A percentile compares a stretch with the other conserved stretches of the same genome.
These are phyloP conservation scores for Cathartes aura DNA, from an alignment of 2,113 vertebrate genomes.

Conservation along the genomic window DNA sequence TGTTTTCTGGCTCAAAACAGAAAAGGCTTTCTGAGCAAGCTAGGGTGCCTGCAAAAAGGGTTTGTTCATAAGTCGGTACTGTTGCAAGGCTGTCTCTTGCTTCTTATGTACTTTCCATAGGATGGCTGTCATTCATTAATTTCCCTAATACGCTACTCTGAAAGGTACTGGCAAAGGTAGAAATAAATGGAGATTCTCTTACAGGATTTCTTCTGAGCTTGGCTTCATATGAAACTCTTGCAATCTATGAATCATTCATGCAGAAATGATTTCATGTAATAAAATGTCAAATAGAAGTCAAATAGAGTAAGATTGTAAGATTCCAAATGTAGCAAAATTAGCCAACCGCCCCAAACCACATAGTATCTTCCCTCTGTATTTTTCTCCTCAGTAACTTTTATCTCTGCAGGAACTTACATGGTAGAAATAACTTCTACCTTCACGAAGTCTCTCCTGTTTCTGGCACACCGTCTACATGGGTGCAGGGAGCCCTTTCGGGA, in stretches of 20 bases:
- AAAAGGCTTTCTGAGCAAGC: background rate
- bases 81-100: background rate
- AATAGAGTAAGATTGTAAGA: background rate
- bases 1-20: slow-evolving; percentile 3
- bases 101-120: background rate
- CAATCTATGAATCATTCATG: background rate
- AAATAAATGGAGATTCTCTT: background rate
- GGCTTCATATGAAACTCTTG: background rate
- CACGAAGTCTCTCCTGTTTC: background rate
- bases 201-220: background rate
- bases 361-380: background rate
- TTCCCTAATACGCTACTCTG: background rate
- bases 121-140: background rate
- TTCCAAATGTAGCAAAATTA: background rate
- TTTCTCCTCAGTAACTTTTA: background rate
- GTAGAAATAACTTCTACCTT: background rate
- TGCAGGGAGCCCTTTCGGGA: background rate
- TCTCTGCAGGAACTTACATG: background rate
- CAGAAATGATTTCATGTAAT: background rate
- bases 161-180: background rate
- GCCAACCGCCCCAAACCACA: background rate
- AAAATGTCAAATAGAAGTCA: background rate
- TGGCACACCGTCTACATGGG: background rate
- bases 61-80: background rate
- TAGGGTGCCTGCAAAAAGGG: background rate